These are phyloP conservation scores for Gordius sp. DNA, from an alignment of 2,888 invertebrate genomes.

Conservation along the genomic window DNA sequence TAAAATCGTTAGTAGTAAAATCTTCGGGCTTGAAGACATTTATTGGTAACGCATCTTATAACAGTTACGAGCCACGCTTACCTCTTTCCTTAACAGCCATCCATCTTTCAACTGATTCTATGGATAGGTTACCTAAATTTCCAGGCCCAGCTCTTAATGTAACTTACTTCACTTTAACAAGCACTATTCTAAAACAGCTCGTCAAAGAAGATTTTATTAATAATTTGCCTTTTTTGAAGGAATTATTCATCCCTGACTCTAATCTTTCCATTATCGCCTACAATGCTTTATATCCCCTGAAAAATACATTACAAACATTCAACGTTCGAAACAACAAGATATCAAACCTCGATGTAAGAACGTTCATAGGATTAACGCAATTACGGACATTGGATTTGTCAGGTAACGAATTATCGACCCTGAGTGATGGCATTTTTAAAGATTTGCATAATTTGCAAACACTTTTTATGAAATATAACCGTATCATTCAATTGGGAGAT, in stretches of 20 bases:
- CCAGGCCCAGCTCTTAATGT: neutral
- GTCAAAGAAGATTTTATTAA: neutral
- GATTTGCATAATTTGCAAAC: neutral
- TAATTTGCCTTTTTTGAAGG: neutral
- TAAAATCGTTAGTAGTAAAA: neutral
- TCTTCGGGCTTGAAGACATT: neutral
- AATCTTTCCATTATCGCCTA: neutral
- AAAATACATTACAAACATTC: neutral
- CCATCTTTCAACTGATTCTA: neutral
- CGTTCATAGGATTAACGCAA: neutral
- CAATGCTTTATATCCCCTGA: neutral
- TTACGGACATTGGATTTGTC: neutral
- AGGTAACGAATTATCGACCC: neutral
- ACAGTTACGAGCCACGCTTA: neutral
- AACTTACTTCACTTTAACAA: neutral
- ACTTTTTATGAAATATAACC: neutral
- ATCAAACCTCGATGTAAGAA: neutral
- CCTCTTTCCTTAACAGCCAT: neutral
- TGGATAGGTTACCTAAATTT: neutral
- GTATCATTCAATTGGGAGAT: neutral
- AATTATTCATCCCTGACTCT: neutral
- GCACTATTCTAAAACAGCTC: neutral
- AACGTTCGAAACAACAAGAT: neutral
- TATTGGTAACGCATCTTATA: neutral
- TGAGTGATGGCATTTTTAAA: neutral